Evolutionary conservation across 2,113 vertebrate genomes (phyloP).

Genomic region (Oxyruncus cristatus): DNA sequence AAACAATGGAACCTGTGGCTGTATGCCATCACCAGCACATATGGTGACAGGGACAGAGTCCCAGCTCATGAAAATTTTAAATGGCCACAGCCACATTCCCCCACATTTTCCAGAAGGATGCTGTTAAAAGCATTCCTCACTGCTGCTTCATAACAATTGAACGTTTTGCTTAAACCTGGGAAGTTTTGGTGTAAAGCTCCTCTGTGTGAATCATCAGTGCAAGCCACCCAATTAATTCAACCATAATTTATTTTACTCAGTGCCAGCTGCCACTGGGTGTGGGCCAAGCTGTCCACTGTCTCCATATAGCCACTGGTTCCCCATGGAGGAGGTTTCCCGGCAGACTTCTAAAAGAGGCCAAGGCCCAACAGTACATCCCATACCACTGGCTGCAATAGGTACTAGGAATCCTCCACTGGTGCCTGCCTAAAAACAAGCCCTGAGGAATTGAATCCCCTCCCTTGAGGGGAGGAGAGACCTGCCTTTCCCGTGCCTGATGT

Average conservation of each 20-base stretch:
- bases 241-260: neutral
- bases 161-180: neutral
- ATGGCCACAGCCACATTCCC: fast-evolving
- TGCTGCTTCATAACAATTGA: too few relatives aligned
- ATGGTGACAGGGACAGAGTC: neutral
- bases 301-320: neutral
- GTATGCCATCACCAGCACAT: neutral
- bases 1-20: neutral
- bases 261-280: neutral
- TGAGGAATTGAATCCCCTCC: neutral
- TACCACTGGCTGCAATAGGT: too few relatives aligned
- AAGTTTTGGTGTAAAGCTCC: neutral
- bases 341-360: neutral
- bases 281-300: neutral
- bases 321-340: fast-evolving
- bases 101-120: neutral
- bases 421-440: neutral
- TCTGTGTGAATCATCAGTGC: neutral
- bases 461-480: neutral
- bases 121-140: neutral
- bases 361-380: too few relatives aligned
- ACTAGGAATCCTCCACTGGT: neutral
- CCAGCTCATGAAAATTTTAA: neutral
- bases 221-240: neutral
- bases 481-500: too few relatives aligned